Evolutionary conservation across 2,113 vertebrate species (phyloP), one percentile per base, ranked within the genome.

Genomic region (Nannospalax galili): DNA sequence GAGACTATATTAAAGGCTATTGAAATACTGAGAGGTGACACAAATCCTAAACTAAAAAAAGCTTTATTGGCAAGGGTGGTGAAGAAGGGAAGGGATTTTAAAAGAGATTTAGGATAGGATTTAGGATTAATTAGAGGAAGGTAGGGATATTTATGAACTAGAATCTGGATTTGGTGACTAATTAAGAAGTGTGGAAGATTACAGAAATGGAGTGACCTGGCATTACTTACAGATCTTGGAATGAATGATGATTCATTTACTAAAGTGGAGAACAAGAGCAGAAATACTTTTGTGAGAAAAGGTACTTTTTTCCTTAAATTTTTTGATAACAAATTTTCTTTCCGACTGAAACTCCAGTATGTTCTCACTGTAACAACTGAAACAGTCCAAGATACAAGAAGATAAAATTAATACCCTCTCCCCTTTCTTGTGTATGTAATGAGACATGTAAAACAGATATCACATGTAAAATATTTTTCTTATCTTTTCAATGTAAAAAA

Each of bases 111-210:
- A 96, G 67, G 37, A 79, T 64, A 84, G 75, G 74, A 69, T 7
- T 95, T 91, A 85, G 58, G 75, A 65, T 90, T 96, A 95, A 95
- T 92, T 94, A 95, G 84, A 86, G 85, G 91, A 96, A 89, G 56
- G 58, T 82, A 67, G 45, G 72, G 58, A 84, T 93, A 95, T 92
- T 93, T 96, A 96, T 74, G 56, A 93, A 67, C 75, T 84, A 92
- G 94, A 89, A 86, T 93, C 64, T 92, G 72, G 60, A 89, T 89
- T 91, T 93, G 74, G 48, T 84, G 45, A 86, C 89, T 86, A 86
- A 95, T 91, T 93, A 86, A 72, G 42, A 94, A 93, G 78, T 17
- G 37, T 90, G 62, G 75, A 95, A 90, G 88, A 95, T 93, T 93
- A 92, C 80, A 67, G 94, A 86, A 58, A 42, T n/a, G 42, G 74